A percentile compares a stretch with the other conserved stretches of the same genome.
phyloP scores from a whole-genome alignment of 2,888 invertebrate species.

The Rotaria macrura region DNA sequence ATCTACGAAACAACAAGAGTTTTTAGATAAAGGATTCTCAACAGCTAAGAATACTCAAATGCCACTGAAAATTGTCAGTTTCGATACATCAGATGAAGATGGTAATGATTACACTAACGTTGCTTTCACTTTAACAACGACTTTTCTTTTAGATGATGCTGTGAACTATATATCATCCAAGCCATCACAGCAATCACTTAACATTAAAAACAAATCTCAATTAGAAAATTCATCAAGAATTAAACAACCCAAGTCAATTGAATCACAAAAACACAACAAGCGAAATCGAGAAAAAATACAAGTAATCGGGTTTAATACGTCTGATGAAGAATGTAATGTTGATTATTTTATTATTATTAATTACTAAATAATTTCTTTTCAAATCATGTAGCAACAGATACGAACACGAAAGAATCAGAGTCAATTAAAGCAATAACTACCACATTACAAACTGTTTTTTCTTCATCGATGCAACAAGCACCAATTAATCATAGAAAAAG shows the following conservation, averaged over 20 bases:
- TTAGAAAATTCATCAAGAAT: background rate
- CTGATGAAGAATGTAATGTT: background rate
- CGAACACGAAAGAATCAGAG: background rate
- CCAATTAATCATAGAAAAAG: background rate
- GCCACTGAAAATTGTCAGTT: background rate
- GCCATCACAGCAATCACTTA: background rate
- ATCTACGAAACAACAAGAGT: too few species aligned
- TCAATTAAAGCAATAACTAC: background rate
- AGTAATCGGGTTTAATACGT: background rate
- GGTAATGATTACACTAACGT: background rate
- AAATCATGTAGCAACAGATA: background rate
- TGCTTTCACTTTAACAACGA: background rate
- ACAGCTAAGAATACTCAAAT: too few species aligned
- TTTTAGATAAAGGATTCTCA: too few species aligned
- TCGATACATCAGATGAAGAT: background rate
- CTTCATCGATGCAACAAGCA: background rate
- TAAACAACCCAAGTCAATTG: background rate
- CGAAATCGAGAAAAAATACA: background rate
- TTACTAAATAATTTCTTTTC: background rate
- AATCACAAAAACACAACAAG: background rate
- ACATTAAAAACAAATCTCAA: background rate
- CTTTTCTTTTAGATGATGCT: background rate
- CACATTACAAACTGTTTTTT: background rate
- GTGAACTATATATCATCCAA: background rate
- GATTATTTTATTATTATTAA: background rate